phyloP scores from a whole-genome alignment of 2,888 invertebrate genomes.

The Calameuta filiformis region DNA sequence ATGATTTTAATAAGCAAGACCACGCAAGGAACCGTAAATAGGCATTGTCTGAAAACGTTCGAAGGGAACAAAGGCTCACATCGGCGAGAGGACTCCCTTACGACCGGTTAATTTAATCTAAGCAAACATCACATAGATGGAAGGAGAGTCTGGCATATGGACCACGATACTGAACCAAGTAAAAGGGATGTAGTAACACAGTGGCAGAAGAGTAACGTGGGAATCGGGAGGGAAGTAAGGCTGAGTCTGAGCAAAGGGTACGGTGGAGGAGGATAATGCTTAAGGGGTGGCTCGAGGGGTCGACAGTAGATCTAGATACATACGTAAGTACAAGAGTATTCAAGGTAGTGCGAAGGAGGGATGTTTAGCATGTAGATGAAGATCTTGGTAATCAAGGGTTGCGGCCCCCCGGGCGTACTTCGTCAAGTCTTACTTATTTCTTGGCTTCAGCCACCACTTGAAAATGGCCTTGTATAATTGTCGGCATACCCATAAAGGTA shows the following conservation, averaged over 20 bases:
- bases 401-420: conserved; percentile 61
- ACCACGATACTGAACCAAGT: background rate
- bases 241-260: background rate
- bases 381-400: conserved; percentile 65
- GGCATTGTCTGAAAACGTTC: background rate
- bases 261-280: background rate
- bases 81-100: conserved; percentile 23
- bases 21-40: background rate
- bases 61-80: background rate
- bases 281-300: conserved; percentile 13
- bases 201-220: background rate
- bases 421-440: conserved; percentile 64
- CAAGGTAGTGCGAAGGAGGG: conserved; percentile 50
- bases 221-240: background rate
- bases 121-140: conserved; percentile 63
- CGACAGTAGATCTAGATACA: conserved; percentile 61
- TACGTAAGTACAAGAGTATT: conserved; percentile 63
- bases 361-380: conserved; percentile 66
- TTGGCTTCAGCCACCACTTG: conserved; percentile 18
- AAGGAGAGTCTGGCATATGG: conserved; percentile 52
- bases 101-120: conserved; percentile 64
- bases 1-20: background rate
- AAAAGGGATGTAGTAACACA: background rate
- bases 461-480: background rate
- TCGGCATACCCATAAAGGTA: background rate